Conservation (phyloP, 2,113 vertebrate species). For the Riparia riparia region DNA sequence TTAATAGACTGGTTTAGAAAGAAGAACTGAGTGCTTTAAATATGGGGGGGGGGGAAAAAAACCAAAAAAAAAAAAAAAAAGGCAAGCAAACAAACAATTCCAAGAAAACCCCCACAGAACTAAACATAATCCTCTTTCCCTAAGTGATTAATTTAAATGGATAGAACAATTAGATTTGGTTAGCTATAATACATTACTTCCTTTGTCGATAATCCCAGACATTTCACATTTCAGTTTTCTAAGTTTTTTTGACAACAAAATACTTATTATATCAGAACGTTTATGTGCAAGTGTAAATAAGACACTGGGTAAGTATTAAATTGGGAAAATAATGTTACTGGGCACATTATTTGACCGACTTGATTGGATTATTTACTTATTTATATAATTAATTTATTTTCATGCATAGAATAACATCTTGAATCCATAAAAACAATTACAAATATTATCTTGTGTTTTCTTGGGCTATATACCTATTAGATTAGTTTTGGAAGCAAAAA, state of each 20-base stretch:
- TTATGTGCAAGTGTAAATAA: not conserved
- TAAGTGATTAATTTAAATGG: not conserved
- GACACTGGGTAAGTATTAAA: not conserved
- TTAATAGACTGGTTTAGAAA: not conserved
- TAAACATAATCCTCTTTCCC: not conserved
- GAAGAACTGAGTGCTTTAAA: not conserved
- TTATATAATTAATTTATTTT: not conserved
- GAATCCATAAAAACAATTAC: not conserved
- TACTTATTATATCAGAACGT: not conserved
- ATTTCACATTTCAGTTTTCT: not conserved
- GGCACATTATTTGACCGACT: fast-evolving
- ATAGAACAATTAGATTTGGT: not conserved
- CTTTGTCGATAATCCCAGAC: not conserved
- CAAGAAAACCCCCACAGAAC: not conserved
- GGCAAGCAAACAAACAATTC: fast-evolving
- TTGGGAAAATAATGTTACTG: not conserved
- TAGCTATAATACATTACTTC: not conserved
- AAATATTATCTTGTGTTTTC: not conserved
- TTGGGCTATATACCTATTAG: not conserved
- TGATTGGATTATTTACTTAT: not conserved
- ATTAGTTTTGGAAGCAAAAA: not conserved
- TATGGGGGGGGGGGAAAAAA: not conserved
- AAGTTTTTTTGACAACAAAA: not conserved
- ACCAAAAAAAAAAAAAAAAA: not conserved
- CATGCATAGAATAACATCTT: not conserved